Evolutionary conservation across 2,888 invertebrate genomes (phyloP).

Genomic region (Eudasyphora cyanicolor): DNA sequence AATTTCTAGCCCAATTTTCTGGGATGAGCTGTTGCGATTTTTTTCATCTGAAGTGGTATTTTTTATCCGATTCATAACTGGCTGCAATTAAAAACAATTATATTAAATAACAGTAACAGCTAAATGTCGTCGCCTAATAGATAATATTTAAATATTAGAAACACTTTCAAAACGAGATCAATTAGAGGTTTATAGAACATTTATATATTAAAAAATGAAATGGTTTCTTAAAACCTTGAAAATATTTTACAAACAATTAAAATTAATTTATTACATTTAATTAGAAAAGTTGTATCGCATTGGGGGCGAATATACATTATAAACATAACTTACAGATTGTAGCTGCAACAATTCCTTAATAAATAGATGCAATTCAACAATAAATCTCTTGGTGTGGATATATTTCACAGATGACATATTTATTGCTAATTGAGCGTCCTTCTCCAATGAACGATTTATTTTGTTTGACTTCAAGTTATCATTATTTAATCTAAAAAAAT

Average conservation of each 20-base stretch:
- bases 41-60: slow-evolving; percentile 68
- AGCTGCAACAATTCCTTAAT: slow-evolving; percentile 91
- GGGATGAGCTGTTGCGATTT: slow-evolving; percentile 69
- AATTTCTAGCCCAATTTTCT: slow-evolving; percentile 77
- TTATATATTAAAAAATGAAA: too few relatives aligned
- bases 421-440: slow-evolving; percentile 80
- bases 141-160: too few relatives aligned
- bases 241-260: too few relatives aligned
- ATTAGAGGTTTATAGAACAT: too few relatives aligned
- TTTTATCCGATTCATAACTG: slow-evolving; percentile 78
- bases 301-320: background rate
- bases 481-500: slow-evolving; percentile 28
- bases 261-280: too few relatives aligned
- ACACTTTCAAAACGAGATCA: too few relatives aligned
- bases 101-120: background rate
- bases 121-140: too few relatives aligned
- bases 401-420: slow-evolving; percentile 95
- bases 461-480: background rate
- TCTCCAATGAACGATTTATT: slow-evolving; percentile 68
- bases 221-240: too few relatives aligned
- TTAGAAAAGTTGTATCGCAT: too few relatives aligned
- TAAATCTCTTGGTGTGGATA: slow-evolving; percentile 96
- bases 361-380: slow-evolving; percentile 93
- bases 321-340: slow-evolving; percentile 84
- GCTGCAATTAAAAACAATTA: slow-evolving; percentile 68